phyloP scores from a whole-genome alignment of 2,113 vertebrate genomes.

The Micronisus gabar region DNA sequence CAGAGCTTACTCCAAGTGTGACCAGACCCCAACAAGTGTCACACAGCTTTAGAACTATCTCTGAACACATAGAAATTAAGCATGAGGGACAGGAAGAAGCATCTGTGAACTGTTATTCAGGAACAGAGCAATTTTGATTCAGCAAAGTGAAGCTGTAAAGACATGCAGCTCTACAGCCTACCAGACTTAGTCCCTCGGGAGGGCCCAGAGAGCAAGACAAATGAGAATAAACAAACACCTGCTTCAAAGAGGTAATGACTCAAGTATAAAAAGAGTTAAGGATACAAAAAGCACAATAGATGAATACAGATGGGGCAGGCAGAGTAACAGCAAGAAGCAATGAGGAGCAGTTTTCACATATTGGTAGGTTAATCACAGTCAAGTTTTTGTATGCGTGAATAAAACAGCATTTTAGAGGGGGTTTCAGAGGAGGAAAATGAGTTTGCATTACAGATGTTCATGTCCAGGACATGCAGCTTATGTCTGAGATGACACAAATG shows the following conservation, averaged over 20 bases:
- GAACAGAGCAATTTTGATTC: not conserved
- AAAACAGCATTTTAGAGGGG: not conserved
- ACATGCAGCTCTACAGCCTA: not conserved
- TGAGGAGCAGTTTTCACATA: not conserved
- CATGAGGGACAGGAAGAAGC: not conserved
- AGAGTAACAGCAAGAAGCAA: not conserved
- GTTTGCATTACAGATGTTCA: not conserved
- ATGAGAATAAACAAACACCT: not conserved
- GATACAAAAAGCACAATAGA: not conserved
- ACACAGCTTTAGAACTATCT: not conserved
- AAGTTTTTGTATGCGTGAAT: not conserved
- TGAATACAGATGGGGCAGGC: not conserved
- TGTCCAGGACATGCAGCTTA: not conserved
- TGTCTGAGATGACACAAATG: not conserved
- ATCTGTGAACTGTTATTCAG: not conserved
- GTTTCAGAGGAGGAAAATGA: not conserved
- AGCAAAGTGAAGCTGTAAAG: not conserved
- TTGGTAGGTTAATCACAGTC: not conserved
- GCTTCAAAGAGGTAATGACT: not conserved
- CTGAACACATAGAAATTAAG: not conserved
- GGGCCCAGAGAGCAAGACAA: not conserved
- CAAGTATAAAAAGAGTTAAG: not conserved
- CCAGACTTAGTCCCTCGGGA: not conserved
- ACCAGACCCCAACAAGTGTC: not conserved
- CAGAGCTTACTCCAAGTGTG: not conserved